Evolutionary conservation across 2,888 invertebrate genomes (phyloP).

Genomic region (Mythimna ferrago): DNA sequence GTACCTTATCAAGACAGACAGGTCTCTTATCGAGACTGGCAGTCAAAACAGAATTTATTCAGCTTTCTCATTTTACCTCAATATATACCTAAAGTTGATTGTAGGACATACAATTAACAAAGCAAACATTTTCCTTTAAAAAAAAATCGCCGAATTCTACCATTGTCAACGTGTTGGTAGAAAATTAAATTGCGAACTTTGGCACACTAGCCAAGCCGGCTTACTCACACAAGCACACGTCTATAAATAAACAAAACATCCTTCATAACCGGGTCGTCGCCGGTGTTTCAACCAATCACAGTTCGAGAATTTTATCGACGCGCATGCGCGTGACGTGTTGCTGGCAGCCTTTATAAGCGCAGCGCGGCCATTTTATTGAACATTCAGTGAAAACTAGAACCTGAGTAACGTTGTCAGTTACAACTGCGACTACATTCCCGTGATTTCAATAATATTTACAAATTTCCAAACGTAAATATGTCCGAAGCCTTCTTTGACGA

Average conservation of each 20-base stretch:
- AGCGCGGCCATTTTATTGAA: constrained; percentile 67
- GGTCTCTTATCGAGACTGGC: too few relatives aligned
- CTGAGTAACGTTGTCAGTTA: constrained; percentile 75
- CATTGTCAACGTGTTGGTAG: constrained; percentile 33
- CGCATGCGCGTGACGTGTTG: constrained; percentile 89
- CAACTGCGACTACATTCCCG: constrained; percentile 73
- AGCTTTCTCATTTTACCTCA: not conserved
- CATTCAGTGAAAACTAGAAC: constrained; percentile 79
- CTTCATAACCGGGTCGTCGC: constrained; percentile 81
- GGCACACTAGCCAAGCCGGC: constrained; percentile 76
- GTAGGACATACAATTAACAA: not conserved
- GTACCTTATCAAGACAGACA: not conserved
- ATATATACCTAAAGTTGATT: not conserved
- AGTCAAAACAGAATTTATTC: not conserved
- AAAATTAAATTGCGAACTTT: constrained; percentile 41
- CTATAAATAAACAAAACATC: constrained; percentile 83
- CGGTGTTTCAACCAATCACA: constrained; percentile 82
- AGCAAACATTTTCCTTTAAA: not conserved
- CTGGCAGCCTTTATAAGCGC: constrained; percentile 79
- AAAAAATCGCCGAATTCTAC: constrained; percentile 14
- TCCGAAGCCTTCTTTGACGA: constrained; percentile 96
- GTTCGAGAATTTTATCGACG: constrained; percentile 85
- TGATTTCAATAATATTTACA: constrained; percentile 68
- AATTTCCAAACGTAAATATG: constrained; percentile 90
- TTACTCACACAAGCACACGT: constrained; percentile 76